Evolutionary conservation across 2,113 vertebrate genomes (phyloP), one percentile per base, ranked within the genome.

Genomic region (Neolamprologus longior): DNA sequence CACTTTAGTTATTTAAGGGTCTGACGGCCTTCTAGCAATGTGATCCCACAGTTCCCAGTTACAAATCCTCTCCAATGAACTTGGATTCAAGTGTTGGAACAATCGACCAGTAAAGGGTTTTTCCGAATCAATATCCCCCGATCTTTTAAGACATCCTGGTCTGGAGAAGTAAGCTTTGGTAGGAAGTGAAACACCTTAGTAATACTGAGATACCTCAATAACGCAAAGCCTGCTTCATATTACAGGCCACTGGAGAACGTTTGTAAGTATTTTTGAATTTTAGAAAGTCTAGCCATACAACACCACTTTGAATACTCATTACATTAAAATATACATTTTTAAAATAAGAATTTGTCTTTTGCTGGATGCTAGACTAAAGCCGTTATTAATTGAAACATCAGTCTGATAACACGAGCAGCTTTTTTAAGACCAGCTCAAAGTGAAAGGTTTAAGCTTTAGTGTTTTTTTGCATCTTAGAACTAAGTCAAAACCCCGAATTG

Each of bases 61-160:
- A 35, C 58, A 63, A 63, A 35, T 33, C 9, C 15, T 35, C 17
- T 63, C 28, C 57, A 61, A 0, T 19, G 28, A 63, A 33, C 58
- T 3, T 33, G 0, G 58, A 63, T 63, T 63, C 4, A 63, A 63
- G 58, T 33, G 57, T 63, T 7, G 31, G 31, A 63, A 4, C 58
- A 63, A 35, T 63, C 1, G 6, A 63, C 58, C 31, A 11, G 58
- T 1, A n/a, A 63, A 63, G 4, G 2, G 6, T 7, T 63, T 63
- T 63, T 63, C 17, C 2, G 0, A 63, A 63, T 35, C 58, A 35
- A 35, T 63, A 63, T 0, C 6, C 58, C 0, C 58, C 0, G 1
- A 63, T 24, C 19, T 35, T 35, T 66, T n/a, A 66, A 66, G 31
- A 66, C 61, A 66, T 63, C 31, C 17, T 35, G 31, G 2, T 0